phyloP scores from a whole-genome alignment of 2,113 vertebrate genomes.

The Gallinago paraguaiae region DNA sequence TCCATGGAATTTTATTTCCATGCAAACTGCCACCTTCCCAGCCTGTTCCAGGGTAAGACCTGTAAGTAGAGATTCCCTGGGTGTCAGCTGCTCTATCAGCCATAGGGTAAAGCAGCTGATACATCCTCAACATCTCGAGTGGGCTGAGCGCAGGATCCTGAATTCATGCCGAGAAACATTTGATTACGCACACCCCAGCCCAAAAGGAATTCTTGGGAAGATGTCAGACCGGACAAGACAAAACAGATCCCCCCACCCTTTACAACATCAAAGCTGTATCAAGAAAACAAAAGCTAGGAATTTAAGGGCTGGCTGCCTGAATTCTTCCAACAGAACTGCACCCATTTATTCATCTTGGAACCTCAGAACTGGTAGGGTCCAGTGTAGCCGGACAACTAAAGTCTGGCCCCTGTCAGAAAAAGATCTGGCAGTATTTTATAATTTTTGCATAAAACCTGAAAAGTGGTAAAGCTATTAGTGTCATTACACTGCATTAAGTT shows the following conservation, averaged over 20 bases:
- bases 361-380: background rate
- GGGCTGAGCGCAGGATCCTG: background rate
- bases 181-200: background rate
- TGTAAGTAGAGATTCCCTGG: background rate
- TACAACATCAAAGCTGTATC: background rate
- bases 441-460: background rate
- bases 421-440: background rate
- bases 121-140: background rate
- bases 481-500: background rate
- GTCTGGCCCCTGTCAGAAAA: background rate
- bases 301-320: background rate
- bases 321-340: background rate
- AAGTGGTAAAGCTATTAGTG: background rate
- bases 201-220: background rate
- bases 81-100: background rate
- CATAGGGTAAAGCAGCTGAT: background rate
- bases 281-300: background rate
- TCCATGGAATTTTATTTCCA: background rate
- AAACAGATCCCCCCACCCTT: background rate
- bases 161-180: background rate
- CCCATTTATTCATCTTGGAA: background rate
- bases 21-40: background rate
- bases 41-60: accelerated
- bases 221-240: slow-evolving; percentile 24
- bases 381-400: background rate